Evolutionary conservation across 2,113 vertebrate genomes (phyloP).

Genomic region (Irena cyanogastra): DNA sequence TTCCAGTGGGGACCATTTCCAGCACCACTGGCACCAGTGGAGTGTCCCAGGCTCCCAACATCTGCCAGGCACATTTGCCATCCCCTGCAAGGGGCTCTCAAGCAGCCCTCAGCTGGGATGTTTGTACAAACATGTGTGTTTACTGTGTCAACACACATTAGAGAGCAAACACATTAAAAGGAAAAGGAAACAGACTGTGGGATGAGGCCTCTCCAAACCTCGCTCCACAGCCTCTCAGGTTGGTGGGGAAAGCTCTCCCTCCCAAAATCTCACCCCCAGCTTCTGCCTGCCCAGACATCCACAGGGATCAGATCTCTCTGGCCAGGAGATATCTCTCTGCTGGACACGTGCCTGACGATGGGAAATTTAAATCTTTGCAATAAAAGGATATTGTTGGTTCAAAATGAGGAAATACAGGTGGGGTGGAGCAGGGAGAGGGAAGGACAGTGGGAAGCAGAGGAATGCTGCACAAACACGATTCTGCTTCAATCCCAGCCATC

Average conservation of each 20-base stretch:
- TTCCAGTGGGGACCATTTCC: neutral
- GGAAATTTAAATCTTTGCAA: neutral
- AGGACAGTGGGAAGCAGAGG: neutral
- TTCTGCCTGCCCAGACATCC: neutral
- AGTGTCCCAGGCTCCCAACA: neutral
- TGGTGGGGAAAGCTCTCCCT: neutral
- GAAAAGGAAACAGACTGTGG: conserved; percentile 21
- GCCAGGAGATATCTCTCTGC: neutral
- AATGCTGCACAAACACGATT: neutral
- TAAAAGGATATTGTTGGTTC: neutral
- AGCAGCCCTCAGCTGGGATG: conserved; percentile 18
- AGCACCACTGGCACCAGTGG: neutral
- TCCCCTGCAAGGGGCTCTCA: conserved; percentile 5
- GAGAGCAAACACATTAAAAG: conserved; percentile 53
- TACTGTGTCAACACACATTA: conserved; percentile 29
- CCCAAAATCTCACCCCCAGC: neutral
- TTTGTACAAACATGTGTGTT: conserved; percentile 31
- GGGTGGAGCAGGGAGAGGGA: neutral
- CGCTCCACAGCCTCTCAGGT: rapidly evolving
- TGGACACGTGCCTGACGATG: rapidly evolving
- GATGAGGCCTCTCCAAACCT: neutral
- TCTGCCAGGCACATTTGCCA: conserved; percentile 29
- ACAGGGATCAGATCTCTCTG: neutral
- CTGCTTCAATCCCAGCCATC: neutral
- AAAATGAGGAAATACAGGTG: neutral